Conservation (phyloP, 2,888 invertebrate genomes). For the Myopa tessellatipennis region DNA sequence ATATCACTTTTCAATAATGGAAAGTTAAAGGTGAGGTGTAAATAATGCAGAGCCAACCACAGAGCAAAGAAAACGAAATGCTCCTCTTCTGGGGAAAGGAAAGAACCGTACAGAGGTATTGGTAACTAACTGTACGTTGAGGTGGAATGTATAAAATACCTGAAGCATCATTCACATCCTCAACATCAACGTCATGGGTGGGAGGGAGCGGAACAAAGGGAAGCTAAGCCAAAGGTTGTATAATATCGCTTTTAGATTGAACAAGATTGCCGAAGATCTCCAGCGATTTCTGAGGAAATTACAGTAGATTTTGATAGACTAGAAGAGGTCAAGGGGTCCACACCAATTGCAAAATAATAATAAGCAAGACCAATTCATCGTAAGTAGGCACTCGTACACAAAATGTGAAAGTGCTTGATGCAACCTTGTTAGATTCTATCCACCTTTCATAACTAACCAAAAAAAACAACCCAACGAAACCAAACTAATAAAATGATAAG, state of each 20-base stretch:
- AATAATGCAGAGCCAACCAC: slow-evolving; percentile 16
- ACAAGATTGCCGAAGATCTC: slow-evolving; percentile 6
- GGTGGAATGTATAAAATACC: slow-evolving; percentile 3
- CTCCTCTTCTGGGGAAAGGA: not conserved
- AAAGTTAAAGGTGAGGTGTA: slow-evolving; percentile 50
- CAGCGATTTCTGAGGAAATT: not conserved
- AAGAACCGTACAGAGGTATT: slow-evolving; percentile 1
- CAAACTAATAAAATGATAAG: slow-evolving; percentile 4
- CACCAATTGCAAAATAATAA: slow-evolving; percentile 7
- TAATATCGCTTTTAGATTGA: slow-evolving; percentile 15
- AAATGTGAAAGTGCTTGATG: not conserved
- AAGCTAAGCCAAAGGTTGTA: not conserved
- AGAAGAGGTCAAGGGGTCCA: slow-evolving; percentile 7
- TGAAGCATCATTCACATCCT: not conserved
- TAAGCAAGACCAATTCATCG: not conserved
- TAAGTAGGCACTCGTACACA: not conserved
- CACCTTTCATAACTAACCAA: no score
- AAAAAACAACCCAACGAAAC: not conserved
- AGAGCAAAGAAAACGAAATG: not conserved
- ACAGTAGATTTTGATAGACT: slow-evolving; percentile 8
- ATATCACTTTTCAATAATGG: slow-evolving; percentile 47
- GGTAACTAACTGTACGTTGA: slow-evolving; percentile 24
- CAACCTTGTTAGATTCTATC: no score
- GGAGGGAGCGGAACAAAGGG: not conserved
- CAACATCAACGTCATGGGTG: not conserved